phyloP scores from a whole-genome alignment of 1,140 invertebrate species.

The Lanistes nyassanus region DNA sequence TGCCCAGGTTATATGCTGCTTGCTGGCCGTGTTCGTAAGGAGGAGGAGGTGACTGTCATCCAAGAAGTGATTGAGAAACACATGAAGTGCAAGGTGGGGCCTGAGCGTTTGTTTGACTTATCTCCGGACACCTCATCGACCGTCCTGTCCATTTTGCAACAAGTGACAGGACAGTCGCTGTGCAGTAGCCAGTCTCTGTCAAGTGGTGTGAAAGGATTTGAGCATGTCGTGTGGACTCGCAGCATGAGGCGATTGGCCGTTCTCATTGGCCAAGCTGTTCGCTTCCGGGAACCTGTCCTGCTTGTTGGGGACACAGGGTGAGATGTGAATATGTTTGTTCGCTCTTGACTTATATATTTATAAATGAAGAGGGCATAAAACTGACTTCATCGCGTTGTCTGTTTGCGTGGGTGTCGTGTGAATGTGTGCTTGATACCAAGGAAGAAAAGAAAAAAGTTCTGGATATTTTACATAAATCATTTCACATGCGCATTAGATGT shows the following conservation, averaged over 20 bases:
- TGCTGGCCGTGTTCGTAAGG: conserved; percentile 89
- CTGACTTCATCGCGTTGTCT: too few species aligned
- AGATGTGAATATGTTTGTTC: conserved; percentile 14
- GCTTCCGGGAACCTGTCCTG: conserved; percentile 93
- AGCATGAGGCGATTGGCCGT: conserved; percentile 91
- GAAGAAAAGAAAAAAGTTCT: too few species aligned
- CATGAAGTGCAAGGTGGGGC: conserved; percentile 79
- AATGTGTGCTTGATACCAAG: too few species aligned
- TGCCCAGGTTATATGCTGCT: conserved; percentile 87
- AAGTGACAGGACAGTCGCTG: conserved; percentile 68
- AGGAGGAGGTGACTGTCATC: conserved; percentile 79
- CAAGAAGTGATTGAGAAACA: conserved; percentile 84
- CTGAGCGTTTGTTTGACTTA: conserved; percentile 82
- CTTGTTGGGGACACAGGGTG: conserved; percentile 94
- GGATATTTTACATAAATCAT: too few species aligned
- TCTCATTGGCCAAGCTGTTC: conserved; percentile 86
- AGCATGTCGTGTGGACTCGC: conserved; percentile 93
- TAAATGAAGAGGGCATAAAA: too few species aligned
- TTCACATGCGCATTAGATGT: too few species aligned
- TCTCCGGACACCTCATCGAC: conserved; percentile 80
- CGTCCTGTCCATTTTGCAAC: conserved; percentile 78
- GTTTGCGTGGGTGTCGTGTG: too few species aligned
- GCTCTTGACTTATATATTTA: too few species aligned
- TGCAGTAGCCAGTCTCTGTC: background rate
- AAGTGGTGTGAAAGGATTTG: conserved; percentile 67